Evolutionary conservation across 2,888 invertebrate species (phyloP), one percentile per base, ranked within the genome.

Genomic region (Andrena bicolor): DNA sequence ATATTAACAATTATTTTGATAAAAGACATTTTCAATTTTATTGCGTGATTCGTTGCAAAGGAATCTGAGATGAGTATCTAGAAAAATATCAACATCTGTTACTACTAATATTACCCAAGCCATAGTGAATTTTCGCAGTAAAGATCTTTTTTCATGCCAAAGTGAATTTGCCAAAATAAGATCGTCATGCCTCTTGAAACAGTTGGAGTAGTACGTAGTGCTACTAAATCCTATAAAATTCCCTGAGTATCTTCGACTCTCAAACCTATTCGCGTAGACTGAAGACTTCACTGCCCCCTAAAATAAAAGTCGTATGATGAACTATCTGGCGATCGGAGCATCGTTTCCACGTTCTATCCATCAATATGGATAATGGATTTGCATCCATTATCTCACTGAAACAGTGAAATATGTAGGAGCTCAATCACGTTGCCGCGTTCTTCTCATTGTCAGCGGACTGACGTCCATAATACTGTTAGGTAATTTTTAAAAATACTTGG

Each of bases 361-460:
- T 26, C 56, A 56, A 56, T 56, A 56, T 13, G 26, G 56, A 10
- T 56, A 56, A 56, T 26, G 56, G 56, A 56, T 56, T 56, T 56
- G 23, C 56, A 56, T 20, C 56, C 56, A 56, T 56, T 56, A 56
- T 26, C 56, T 26, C 56, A 56, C 10, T 13, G 41, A 23, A 63
- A 53, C 23, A 73, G 51, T 48, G 49, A 35, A 49, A 7, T 13
- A 23, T 6, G 41, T 7, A 13, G 10, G 28, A 26, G 23, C 20
- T 20, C 26, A 2, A 51, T 56, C 56, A 56, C 23, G 56, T 56
- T 10, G 23, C 23, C 23, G 10, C 26, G 8, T 10, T 3, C 26
- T 13, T 23, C 56, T 56, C 26, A 10, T 56, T 56, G 23, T 23
- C 56, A 56, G 10, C 56, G 20, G 20, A 20, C 2, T n/a, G 20